A percentile compares a stretch with the other conserved stretches of the same genome.
These are phyloP conservation scores for Centroberyx gerrardi DNA, from an alignment of 2,797 vertebrate species.

Conservation along the genomic window DNA sequence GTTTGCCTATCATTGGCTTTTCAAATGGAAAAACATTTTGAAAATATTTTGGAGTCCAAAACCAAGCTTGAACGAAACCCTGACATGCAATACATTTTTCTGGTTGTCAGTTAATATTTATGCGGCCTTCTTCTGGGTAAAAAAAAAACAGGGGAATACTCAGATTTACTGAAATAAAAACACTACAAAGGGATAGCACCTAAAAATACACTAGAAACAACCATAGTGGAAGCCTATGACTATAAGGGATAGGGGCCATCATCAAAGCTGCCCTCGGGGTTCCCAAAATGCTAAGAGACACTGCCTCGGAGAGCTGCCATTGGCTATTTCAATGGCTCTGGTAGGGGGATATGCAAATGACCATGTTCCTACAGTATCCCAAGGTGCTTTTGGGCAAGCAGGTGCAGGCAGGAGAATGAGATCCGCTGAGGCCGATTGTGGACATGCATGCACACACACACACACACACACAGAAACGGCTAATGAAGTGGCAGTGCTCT, in stretches of 20 bases:
- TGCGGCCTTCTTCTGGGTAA: constrained; percentile 21
- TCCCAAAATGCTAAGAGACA: constrained; percentile 36
- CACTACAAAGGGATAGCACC: constrained; percentile 29
- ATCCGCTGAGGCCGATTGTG: constrained; percentile 47
- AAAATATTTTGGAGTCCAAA: neutral
- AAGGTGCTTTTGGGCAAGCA: constrained; percentile 60
- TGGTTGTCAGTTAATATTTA: constrained; percentile 14
- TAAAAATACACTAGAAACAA: constrained; percentile 59
- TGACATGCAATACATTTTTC: neutral
- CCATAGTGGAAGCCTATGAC: constrained; percentile 50
- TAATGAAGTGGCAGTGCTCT: constrained; percentile 79
- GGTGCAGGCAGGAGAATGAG: constrained; percentile 63
- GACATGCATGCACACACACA: neutral
- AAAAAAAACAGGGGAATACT: constrained; percentile 30
- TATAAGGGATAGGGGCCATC: constrained; percentile 64
- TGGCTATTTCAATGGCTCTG: constrained; percentile 58
- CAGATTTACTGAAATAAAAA: constrained; percentile 31
- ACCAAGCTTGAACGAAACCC: neutral
- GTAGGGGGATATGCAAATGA: constrained; percentile 74
- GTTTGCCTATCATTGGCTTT: too few relatives aligned
- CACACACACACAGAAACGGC: constrained; percentile 56
- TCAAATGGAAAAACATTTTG: neutral
- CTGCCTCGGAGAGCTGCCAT: constrained; percentile 50
- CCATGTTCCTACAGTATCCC: constrained; percentile 47
- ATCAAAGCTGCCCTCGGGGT: constrained; percentile 52